These are phyloP conservation scores for Abscondita cerata DNA, from an alignment of 2,888 invertebrate species.

Conservation along the genomic window DNA sequence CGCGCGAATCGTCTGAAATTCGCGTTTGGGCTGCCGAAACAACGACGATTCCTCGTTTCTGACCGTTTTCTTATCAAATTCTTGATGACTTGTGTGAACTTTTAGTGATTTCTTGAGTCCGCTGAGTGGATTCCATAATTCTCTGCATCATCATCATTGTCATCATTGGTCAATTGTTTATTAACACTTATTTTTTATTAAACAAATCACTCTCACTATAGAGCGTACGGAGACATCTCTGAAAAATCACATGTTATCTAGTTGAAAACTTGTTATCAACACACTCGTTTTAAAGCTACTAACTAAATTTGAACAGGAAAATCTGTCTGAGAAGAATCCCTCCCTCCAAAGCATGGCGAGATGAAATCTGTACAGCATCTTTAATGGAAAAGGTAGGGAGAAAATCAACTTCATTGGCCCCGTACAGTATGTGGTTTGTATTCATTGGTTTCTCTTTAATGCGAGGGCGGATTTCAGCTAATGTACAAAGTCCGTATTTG, in stretches of 20 bases:
- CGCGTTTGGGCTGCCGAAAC: slow-evolving; percentile 54
- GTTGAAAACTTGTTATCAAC: slow-evolving; percentile 35
- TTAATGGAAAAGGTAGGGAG: slow-evolving; percentile 41
- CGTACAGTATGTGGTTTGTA: slow-evolving; percentile 28
- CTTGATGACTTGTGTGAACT: slow-evolving; percentile 30
- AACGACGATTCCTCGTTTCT: slow-evolving; percentile 47
- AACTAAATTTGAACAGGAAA: slow-evolving; percentile 45
- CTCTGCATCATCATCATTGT: slow-evolving; percentile 63
- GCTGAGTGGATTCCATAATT: slow-evolving; percentile 50
- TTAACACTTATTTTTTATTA: background rate
- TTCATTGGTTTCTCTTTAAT: slow-evolving; percentile 35
- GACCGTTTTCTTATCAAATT: slow-evolving; percentile 44
- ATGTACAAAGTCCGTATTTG: slow-evolving; percentile 52
- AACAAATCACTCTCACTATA: background rate
- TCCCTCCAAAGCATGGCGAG: slow-evolving; percentile 43
- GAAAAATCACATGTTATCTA: slow-evolving; percentile 27
- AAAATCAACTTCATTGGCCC: slow-evolving; percentile 43
- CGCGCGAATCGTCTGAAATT: slow-evolving; percentile 55
- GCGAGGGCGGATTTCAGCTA: slow-evolving; percentile 41
- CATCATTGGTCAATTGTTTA: slow-evolving; percentile 50
- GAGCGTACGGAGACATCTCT: background rate
- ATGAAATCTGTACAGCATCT: slow-evolving; percentile 43
- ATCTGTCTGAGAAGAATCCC: slow-evolving; percentile 40
- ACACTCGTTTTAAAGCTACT: slow-evolving; percentile 43
- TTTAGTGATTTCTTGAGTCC: slow-evolving; percentile 38